These are phyloP conservation scores for Dioctria linearis DNA, from an alignment of 2,888 invertebrate genomes.

Conservation along the genomic window DNA sequence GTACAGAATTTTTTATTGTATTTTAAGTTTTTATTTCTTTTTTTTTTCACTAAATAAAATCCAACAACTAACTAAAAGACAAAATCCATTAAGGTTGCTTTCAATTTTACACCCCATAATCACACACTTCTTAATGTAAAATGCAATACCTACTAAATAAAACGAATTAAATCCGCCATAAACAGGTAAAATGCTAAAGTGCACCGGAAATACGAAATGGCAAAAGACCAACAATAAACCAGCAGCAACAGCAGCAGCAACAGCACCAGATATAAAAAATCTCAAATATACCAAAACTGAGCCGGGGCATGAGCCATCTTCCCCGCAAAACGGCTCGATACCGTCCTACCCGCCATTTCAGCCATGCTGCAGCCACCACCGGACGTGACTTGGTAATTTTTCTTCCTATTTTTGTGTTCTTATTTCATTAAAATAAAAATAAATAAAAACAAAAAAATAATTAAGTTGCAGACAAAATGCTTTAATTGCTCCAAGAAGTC, in stretches of 20 bases:
- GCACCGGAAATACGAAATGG: slow-evolving; percentile 36
- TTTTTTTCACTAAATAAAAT: no score
- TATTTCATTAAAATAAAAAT: no score
- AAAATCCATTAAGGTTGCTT: no score
- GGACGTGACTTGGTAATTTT: slow-evolving; percentile 15
- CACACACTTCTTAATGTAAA: slow-evolving; percentile 4
- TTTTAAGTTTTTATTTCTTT: no score
- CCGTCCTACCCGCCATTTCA: not conserved
- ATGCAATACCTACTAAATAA: slow-evolving; percentile 18
- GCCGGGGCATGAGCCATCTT: not conserved
- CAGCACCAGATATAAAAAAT: not conserved
- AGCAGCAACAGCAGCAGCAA: not conserved
- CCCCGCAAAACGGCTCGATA: not conserved
- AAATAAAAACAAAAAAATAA: no score
- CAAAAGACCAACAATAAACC: slow-evolving; percentile 32
- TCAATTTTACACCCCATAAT: no score
- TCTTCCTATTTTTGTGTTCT: not conserved
- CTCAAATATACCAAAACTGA: not conserved
- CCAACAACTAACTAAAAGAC: no score
- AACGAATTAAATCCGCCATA: not conserved
- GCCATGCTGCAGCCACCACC: not conserved
- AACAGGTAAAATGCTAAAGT: slow-evolving; percentile 39
- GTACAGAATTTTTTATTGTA: no score
- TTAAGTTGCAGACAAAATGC: no score
- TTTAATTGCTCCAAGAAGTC: no score